These are phyloP conservation scores for Drosophila funebris DNA, from an alignment of 1,140 invertebrate genomes.

Conservation along the genomic window DNA sequence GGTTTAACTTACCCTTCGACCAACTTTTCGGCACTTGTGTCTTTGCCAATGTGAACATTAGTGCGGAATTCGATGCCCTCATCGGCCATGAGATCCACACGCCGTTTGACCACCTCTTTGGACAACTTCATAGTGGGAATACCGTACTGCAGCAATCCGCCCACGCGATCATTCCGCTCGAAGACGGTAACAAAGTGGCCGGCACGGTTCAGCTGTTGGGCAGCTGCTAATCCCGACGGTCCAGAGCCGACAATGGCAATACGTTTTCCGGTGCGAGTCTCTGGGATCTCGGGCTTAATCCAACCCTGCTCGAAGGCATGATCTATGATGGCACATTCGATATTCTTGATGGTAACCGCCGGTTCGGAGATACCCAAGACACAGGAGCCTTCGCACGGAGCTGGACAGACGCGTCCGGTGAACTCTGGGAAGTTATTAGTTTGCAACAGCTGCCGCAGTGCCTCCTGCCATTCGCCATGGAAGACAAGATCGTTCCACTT, in stretches of 20 bases:
- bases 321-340: conserved; percentile 99
- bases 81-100: conserved; percentile 93
- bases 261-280: conserved; percentile 90
- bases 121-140: conserved; percentile 99
- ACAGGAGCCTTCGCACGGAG: conserved; percentile 99
- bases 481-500: conserved; percentile 99
- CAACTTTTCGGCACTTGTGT: conserved; percentile 90
- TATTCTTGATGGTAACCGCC: conserved; percentile 99
- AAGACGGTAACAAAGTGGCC: conserved; percentile 97
- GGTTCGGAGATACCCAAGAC: conserved; percentile 98
- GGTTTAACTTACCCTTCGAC: conserved; percentile 83
- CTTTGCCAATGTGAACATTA: conserved; percentile 95
- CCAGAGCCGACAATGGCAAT: conserved; percentile 98
- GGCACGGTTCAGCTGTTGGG: conserved; percentile 97
- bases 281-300: conserved; percentile 90
- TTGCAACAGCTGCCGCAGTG: conserved; percentile 96
- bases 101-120: conserved; percentile 95
- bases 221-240: conserved; percentile 96
- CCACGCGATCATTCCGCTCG: conserved; percentile 97
- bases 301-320: conserved; percentile 98
- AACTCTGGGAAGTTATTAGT: conserved; percentile 99
- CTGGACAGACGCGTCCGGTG: conserved; percentile 98
- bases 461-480: conserved; percentile 97
- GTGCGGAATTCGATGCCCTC: conserved; percentile 97
- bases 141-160: conserved; percentile 97